Evolutionary conservation across 2,797 vertebrate species (phyloP).

Genomic region (Rhinogobio ventralis): DNA sequence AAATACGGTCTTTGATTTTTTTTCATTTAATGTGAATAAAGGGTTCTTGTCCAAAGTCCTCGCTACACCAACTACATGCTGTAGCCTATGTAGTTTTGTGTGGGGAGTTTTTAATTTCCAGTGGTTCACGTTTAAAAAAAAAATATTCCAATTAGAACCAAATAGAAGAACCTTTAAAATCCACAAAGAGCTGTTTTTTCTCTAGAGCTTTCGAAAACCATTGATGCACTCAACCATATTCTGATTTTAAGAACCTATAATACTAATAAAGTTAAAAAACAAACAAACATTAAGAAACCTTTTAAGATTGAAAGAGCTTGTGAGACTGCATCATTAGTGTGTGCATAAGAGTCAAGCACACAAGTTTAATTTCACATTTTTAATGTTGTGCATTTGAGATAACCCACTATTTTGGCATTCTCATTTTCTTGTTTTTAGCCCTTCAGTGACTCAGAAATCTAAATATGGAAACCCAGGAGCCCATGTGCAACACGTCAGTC

Average conservation of each 20-base stretch:
- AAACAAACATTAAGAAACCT: background rate
- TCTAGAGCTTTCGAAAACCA: background rate
- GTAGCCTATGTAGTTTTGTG: background rate
- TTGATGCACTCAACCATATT: background rate
- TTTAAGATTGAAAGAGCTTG: background rate
- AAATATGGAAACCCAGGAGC: constrained; percentile 37
- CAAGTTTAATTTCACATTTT: background rate
- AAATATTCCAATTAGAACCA: background rate
- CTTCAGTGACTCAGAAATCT: background rate
- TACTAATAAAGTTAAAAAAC: background rate
- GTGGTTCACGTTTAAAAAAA: background rate
- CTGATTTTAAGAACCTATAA: background rate
- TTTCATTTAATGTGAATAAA: background rate
- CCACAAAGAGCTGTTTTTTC: background rate
- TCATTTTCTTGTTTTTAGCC: constrained; percentile 14
- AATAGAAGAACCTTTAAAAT: background rate
- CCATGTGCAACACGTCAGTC: constrained; percentile 10
- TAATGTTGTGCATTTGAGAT: background rate
- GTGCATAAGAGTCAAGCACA: background rate
- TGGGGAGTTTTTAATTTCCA: background rate
- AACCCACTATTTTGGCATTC: constrained; percentile 9
- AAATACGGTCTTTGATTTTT: background rate
- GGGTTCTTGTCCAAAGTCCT: background rate
- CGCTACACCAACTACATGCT: background rate
- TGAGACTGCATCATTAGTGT: background rate